These are phyloP conservation scores for Dicaeum eximium DNA, from an alignment of 2,113 vertebrate species.

Conservation along the genomic window DNA sequence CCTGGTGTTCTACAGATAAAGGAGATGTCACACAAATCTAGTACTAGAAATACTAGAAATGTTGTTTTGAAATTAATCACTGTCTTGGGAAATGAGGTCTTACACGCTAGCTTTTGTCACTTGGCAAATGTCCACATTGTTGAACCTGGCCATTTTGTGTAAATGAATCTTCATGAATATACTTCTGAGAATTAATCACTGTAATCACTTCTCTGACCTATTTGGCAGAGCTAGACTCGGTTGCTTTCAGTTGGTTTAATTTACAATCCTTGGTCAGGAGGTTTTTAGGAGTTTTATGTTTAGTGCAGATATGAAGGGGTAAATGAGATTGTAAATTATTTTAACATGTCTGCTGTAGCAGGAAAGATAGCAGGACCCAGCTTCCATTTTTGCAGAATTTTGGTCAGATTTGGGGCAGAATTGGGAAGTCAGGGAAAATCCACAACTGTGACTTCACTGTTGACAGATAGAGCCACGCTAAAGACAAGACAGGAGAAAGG, in stretches of 20 bases:
- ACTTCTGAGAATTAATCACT: not conserved
- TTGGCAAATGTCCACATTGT: not conserved
- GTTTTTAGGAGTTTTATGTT: not conserved
- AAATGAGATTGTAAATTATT: not conserved
- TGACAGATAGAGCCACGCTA: not conserved
- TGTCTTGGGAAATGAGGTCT: not conserved
- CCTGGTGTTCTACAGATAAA: not conserved
- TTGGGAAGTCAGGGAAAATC: not conserved
- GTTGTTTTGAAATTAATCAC: not conserved
- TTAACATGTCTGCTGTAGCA: not conserved
- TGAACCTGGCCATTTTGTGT: not conserved
- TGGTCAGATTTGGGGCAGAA: not conserved
- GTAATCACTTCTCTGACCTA: not conserved
- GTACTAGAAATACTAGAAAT: not conserved
- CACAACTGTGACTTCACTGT: not conserved
- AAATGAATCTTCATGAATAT: not conserved
- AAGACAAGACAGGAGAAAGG: not conserved
- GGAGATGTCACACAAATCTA: not conserved
- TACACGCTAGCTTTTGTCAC: not conserved
- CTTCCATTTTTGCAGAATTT: not conserved
- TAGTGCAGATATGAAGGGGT: not conserved
- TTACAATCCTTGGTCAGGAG: not conserved
- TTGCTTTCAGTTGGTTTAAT: not conserved
- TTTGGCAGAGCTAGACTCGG: not conserved
- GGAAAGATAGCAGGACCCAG: not conserved